phyloP scores from a whole-genome alignment of 2,113 vertebrate genomes.

The Dendropsophus ebraccatus region DNA sequence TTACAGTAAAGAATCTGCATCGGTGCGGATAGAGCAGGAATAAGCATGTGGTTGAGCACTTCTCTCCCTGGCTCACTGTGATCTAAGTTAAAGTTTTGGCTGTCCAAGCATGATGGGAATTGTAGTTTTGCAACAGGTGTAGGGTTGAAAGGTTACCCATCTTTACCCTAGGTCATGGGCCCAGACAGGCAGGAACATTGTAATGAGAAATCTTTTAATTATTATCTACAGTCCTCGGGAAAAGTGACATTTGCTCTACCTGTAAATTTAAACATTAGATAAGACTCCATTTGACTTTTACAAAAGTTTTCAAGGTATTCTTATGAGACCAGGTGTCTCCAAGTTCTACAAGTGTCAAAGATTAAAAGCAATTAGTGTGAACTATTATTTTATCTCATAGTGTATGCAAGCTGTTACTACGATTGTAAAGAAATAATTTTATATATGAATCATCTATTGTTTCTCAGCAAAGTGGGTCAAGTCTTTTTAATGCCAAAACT shows the following conservation, averaged over 20 bases:
- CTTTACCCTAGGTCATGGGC: too few species aligned
- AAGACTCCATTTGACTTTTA: not conserved
- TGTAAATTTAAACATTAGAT: not conserved
- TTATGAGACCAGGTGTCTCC: not conserved
- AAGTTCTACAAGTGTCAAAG: slow-evolving; percentile 14
- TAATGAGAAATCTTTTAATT: not conserved
- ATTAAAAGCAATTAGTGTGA: slow-evolving; percentile 35
- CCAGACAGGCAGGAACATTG: too few species aligned
- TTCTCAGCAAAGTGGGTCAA: slow-evolving; percentile 40
- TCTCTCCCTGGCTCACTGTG: too few species aligned
- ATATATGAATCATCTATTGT: slow-evolving; percentile 36
- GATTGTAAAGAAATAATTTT: slow-evolving; percentile 2
- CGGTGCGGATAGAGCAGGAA: too few species aligned
- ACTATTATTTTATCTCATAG: slow-evolving; percentile 28
- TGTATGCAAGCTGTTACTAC: slow-evolving; percentile 4
- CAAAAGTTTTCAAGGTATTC: not conserved
- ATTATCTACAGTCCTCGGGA: not conserved
- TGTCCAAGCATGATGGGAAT: too few species aligned
- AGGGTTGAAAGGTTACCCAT: too few species aligned
- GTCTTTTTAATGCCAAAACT: slow-evolving; percentile 39
- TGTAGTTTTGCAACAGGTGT: too few species aligned
- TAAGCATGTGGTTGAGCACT: too few species aligned
- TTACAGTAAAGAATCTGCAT: too few species aligned
- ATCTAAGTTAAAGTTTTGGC: too few species aligned
- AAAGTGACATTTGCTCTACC: not conserved